These are phyloP conservation scores for Cataglyphis albicans DNA, from an alignment of 2,888 invertebrate genomes.

Conservation along the genomic window DNA sequence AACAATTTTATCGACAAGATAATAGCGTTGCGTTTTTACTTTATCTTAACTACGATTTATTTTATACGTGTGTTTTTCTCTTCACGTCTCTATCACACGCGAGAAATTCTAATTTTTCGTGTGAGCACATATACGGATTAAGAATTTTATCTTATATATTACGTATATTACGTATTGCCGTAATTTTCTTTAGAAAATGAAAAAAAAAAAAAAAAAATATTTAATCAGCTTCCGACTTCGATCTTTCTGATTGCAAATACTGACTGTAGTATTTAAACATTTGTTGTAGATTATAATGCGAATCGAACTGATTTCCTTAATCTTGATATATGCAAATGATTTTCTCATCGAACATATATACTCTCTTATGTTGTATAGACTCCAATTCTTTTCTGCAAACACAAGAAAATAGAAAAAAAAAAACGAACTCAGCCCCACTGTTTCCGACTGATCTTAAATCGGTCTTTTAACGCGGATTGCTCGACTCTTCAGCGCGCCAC, in stretches of 20 bases:
- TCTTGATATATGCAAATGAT: neutral
- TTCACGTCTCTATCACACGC: neutral
- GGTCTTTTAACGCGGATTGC: conserved; percentile 67
- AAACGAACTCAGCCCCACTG: conserved; percentile 41
- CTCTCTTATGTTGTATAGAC: neutral
- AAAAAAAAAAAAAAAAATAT: neutral
- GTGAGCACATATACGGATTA: neutral
- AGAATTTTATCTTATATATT: neutral
- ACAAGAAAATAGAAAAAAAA: neutral
- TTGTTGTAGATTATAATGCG: neutral
- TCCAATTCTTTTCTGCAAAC: neutral
- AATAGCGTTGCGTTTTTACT: neutral
- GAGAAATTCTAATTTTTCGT: neutral
- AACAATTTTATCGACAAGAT: conserved; percentile 57
- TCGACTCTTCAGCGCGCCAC: conserved; percentile 66
- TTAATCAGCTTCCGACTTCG: neutral
- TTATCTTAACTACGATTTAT: neutral
- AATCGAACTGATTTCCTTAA: neutral
- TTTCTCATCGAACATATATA: neutral
- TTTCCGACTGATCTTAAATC: conserved; percentile 61
- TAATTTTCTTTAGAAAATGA: neutral
- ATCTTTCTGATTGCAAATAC: neutral
- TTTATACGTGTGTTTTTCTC: neutral
- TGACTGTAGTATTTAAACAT: neutral
- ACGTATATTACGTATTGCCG: neutral